Evolutionary conservation across 2,888 invertebrate genomes (phyloP), one percentile per base, ranked within the genome.

Genomic region (Pyrocoelia pectoralis): DNA sequence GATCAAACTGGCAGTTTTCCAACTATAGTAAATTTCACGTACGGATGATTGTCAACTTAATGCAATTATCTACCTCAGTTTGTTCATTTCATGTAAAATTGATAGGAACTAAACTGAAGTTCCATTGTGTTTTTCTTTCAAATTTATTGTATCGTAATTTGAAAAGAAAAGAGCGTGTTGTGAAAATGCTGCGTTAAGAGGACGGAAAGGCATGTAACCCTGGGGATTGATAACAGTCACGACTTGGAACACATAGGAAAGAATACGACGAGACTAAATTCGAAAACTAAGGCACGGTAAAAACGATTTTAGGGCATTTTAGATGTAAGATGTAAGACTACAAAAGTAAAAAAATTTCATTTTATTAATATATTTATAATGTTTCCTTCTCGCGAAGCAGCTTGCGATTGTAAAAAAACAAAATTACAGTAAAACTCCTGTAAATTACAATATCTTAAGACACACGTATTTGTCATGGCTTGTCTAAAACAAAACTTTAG

Each of bases 1-100:
- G 55, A 17, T 55, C 41, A 40, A 29, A 40, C 19, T 61, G 61
- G 61, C 61, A 55, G 55, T 61, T 55, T 38, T 55, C 61, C 61
- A 61, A 55, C 17, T 17, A 55, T 41, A 60, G 40, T 61, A 55
- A 50, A 61, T 61, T 61, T 61, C 49, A 60, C 40, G 55, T 61
- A 43, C 49, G 61, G 43, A 50, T 38, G 43, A 54, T 40, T 54
- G 48, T 54, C 17, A 49, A 38, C 28, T 56, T 49, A 56, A 40
- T 49, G 29, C 28, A 56, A 56, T 56, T 56, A 56, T 46, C 17
- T 10, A 17, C 46, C 15, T 15, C n/a, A 3, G 18, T 17, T 46
- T 46, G 17, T 18, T 10, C 46, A 24, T 8, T 24, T 24, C 24
- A 24, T n/a, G n/a, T 8, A 24, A 24, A 24, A 3, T 24, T 24